Base-by-base conservation (phyloP, 2,113 vertebrate genomes). In the Parus major region DNA sequence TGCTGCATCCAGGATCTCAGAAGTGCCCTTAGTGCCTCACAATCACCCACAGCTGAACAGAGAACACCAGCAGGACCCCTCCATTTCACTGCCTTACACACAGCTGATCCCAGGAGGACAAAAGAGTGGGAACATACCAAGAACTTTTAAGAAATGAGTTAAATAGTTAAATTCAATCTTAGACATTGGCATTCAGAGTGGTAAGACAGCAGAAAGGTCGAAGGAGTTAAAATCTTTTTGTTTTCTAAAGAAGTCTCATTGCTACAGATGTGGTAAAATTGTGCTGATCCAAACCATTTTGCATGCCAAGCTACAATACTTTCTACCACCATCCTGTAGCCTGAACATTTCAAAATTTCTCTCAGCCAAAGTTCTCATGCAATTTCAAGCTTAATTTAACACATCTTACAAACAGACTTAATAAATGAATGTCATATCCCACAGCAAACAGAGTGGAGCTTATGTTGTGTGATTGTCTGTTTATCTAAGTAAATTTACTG, bases 361-460 rank as follows among this genome's bases (percentile, higher is more conserved):
- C 56, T 86, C 11, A 95, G 66, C 44, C 86, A 95, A 75, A 81
- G 70, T 96, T 96, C 63, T 94, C 76, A 64, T 42, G 55, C 42
- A 97, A 93, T 97, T 97, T 97, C 64, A 97, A 96, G 96, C 80
- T 96, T 97, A 97, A 96, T 97, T 97, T 97, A 96, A 95, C 66
- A 94, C 14, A 39, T 95, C 13, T 63, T 92, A 64, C 41, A 92
- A 96, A 91, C 23, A 95, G 72, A 78, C 19, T 88, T 92, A 93
- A 83, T 70, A 82, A 81, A 92, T 94, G 28, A 79, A 81, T 55
- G 46, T 24, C 39, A 47, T 75, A 92, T 86, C 61, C 53, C 69
- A 81, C 10, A 88, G 78, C 59, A 93, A 95, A 93, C 24, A 80
- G 76, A 96, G 28, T 71, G 71, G 75, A 94, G 78, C 17, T 78